Base-by-base conservation (phyloP, 2,797 vertebrate genomes). In the Lacerta bilineata region DNA sequence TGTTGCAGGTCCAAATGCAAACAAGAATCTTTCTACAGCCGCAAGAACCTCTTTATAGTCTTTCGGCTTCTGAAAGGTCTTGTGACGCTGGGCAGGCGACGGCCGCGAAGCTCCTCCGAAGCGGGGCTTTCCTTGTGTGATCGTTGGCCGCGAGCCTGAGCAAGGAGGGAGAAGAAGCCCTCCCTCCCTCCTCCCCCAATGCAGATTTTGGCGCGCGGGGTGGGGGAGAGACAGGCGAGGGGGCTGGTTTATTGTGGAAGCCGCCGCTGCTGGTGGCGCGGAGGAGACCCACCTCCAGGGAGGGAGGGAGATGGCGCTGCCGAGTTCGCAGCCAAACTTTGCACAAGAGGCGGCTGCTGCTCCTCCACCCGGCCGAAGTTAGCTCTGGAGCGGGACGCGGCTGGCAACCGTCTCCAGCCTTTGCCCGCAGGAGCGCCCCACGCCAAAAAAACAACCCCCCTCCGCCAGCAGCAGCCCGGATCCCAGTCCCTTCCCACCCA, bases 291-390 rank as follows among this genome's bases (percentile, higher is more conserved):
- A 33, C 79, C 87, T 83, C 83, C 86, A 86, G 97, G 98, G 98
- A 96, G 97, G 96, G 97, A 97, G 93, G 86, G 96, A 95, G 97
- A 97, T 97, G 97, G 97, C 97, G 97, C 97, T 97, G 96, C 96
- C 95, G 96, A 96, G 94, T 91, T 94, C 88, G 96, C 96, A 94
- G 97, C 95, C 97, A 97, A 98, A 96, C 93, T 96, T 95, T 93
- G 93, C 93, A 86, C 89, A 79, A 88, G 87, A 90, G 11, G 85
- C 75, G 29, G 75, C 85, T 8, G 68, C 82, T 33, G 76, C n/a
- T 78, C 43, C 79, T 61, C 74, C 88, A 43, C 86, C 87, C 94
- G 91, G 92, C 86, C 84, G 90, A 97, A 96, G 96, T 97, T 96
- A 96, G 95, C 94, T 92, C 95, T 81, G 94, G 94, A 93, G 92